Conservation (phyloP, 2,797 vertebrate species). For the Eleutherodactylus coqui region DNA sequence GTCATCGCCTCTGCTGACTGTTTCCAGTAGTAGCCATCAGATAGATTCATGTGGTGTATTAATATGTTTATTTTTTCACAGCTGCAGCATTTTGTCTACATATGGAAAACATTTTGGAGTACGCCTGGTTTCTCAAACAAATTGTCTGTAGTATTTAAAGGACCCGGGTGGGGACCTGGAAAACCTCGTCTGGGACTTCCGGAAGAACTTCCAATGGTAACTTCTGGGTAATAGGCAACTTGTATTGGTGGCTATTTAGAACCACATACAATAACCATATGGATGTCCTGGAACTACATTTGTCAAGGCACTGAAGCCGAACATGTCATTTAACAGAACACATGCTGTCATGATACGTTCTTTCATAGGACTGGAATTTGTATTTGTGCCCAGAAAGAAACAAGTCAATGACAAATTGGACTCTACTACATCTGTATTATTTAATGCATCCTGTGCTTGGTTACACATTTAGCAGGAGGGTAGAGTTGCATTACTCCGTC, state of each 20-base stretch:
- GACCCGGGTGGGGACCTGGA: conserved; percentile 91
- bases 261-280: too few relatives aligned
- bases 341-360: too few relatives aligned
- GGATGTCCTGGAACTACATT: too few relatives aligned
- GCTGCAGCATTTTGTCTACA: conserved; percentile 82
- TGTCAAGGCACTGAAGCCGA: too few relatives aligned
- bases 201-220: conserved; percentile 83
- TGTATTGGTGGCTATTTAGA: background rate
- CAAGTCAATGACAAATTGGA: too few relatives aligned
- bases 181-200: conserved; percentile 87
- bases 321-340: too few relatives aligned
- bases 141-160: conserved; percentile 87
- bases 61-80: conserved; percentile 64
- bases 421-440: too few relatives aligned
- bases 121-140: conserved; percentile 83
- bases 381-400: too few relatives aligned
- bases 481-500: too few relatives aligned
- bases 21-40: background rate
- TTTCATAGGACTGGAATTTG: too few relatives aligned
- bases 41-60: background rate
- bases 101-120: conserved; percentile 81
- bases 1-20: background rate
- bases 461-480: too few relatives aligned
- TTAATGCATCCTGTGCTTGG: too few relatives aligned
- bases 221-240: background rate